Conservation (phyloP, 2,113 vertebrate species). For the Oncorhynchus gorbuscha region DNA sequence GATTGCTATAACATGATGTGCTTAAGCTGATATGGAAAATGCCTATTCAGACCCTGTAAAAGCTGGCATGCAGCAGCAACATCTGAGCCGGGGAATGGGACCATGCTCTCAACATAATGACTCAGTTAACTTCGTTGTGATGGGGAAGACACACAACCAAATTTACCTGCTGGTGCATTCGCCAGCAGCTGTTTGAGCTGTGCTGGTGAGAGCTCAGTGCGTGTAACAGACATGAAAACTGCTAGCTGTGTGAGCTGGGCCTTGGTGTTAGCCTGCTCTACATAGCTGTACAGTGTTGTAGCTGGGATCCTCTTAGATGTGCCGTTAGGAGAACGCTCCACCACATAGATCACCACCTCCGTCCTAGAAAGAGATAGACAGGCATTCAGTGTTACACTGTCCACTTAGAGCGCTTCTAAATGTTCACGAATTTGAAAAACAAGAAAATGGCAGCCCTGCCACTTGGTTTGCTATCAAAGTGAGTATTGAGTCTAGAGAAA, state of each 20-base stretch:
- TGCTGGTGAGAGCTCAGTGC: constrained; percentile 87
- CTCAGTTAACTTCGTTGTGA: neutral
- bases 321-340: constrained; percentile 93
- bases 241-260: constrained; percentile 85
- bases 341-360: constrained; percentile 91
- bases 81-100: too few species aligned
- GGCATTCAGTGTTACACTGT: neutral
- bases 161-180: constrained; percentile 87
- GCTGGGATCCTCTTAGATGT: constrained; percentile 90
- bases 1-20: too few species aligned
- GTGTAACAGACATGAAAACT: constrained; percentile 82
- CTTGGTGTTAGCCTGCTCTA: constrained; percentile 90
- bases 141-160: neutral
- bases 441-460: too few species aligned
- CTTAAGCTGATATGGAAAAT: too few species aligned
- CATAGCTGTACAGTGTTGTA: constrained; percentile 78
- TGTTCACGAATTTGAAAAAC: neutral
- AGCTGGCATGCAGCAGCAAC: too few species aligned
- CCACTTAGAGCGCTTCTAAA: neutral
- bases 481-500: too few species aligned
- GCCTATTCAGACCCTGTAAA: too few species aligned
- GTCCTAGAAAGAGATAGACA: constrained; percentile 72
- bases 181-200: constrained; percentile 94
- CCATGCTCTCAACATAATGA: too few species aligned
- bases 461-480: too few species aligned